Evolutionary conservation across 1,140 invertebrate species (phyloP), one percentile per base, ranked within the genome.

Genomic region (Eumeta japonica): DNA sequence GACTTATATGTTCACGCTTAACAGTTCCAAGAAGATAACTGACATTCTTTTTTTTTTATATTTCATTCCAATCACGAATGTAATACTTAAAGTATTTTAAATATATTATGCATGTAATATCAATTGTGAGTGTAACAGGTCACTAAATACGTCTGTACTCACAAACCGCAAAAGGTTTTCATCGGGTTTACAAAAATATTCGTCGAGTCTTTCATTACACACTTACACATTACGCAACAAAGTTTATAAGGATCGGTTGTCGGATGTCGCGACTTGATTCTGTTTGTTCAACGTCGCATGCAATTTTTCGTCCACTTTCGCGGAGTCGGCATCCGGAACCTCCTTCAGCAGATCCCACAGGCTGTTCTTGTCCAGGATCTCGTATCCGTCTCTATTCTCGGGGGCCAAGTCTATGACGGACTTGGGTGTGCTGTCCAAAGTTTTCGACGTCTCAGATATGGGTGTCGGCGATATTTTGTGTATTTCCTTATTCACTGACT

Each of bases 341-440:
- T 82, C 80, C 49, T 80, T 80, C 4, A 82, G 58, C 41, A 82
- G 58, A 29, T 79, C 78, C 81, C 81, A 82, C 16, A 82, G 49
- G 43, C 73, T 74, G 39, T 80, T 79, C 49, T 78, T 79, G 43
- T 81, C 77, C 27, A 81, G 52, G 34, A 82, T 74, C 35, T 80
- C 71, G 38, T 78, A 78, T 18, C 78, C 65, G 48, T 74, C 75
- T 45, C 70, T 79, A 40, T 77, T 76, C 62, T 77, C 77, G 2
- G 79, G 77, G 2, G 74, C 58, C 39, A 72, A 66, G 33, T 73
- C 67, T n/a, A n/a, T n/a, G n/a, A n/a, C n/a, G 7, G 50, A 30
- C 40, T 67, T 66, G 3, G 49, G 29, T 3, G 41, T 41, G 18
- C 58, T 59, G 16, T 50, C 54, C 17, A 75, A 41, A 14, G 58